These are phyloP conservation scores for Dinoponera quadriceps DNA, from an alignment of 1,140 invertebrate species.

Conservation along the genomic window DNA sequence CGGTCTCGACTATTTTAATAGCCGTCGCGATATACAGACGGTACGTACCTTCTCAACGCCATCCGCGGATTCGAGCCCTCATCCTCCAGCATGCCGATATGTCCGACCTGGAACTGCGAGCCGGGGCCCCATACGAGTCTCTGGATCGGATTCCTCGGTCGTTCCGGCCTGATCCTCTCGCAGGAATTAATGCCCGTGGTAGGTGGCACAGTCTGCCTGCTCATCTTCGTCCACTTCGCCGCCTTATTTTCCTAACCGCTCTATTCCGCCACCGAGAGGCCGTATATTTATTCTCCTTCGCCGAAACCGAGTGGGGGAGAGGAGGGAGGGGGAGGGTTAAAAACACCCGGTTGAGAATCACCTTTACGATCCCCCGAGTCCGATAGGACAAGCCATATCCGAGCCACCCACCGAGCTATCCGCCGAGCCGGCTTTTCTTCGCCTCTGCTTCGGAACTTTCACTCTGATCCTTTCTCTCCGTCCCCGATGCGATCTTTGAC, in stretches of 20 bases:
- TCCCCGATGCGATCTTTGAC: conserved; percentile 35
- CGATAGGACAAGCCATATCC: not conserved
- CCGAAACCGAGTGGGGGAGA: too few relatives aligned
- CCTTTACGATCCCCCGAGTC: not conserved
- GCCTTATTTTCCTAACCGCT: conserved; percentile 20
- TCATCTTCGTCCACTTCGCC: conserved; percentile 67
- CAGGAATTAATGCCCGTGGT: conserved; percentile 76
- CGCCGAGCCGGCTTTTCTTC: conserved; percentile 1
- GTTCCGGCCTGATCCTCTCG: conserved; percentile 80
- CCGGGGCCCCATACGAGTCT: conserved; percentile 77
- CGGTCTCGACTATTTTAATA: too few relatives aligned
- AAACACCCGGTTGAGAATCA: conserved; percentile 16
- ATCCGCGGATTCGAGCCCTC: conserved; percentile 91
- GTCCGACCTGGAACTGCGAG: conserved; percentile 82
- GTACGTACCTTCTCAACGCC: conserved; percentile 87
- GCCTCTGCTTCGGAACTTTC: not conserved
- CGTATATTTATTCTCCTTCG: conserved; percentile 19
- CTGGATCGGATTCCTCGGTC: conserved; percentile 79
- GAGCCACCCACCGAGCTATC: conserved; percentile 29
- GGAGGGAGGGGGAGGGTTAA: not conserved
- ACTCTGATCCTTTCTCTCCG: conserved; percentile 7
- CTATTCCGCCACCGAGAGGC: not conserved
- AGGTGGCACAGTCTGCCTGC: conserved; percentile 67
- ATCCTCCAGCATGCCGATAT: conserved; percentile 86
- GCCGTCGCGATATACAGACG: not conserved